Conservation (phyloP, 2,113 vertebrate genomes). For the Eclectus roratus region DNA sequence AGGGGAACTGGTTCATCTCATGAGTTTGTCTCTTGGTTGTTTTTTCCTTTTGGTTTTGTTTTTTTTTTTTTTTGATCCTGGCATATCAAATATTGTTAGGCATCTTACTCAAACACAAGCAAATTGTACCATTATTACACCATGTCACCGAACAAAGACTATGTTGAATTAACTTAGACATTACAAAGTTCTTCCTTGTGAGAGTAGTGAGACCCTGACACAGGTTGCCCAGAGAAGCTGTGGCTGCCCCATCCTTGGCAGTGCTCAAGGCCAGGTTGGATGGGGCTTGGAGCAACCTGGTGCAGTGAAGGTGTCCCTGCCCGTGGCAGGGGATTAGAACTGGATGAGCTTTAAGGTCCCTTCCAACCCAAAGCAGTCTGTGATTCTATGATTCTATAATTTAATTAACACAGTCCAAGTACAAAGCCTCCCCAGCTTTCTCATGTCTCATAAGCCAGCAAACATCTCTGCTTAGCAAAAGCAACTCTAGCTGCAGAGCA, state of each 20-base stretch:
- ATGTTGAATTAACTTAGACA: not conserved
- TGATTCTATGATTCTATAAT: not conserved
- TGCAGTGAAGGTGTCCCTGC: not conserved
- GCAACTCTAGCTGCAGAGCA: not conserved
- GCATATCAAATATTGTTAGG: not conserved
- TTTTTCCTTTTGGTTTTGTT: not conserved
- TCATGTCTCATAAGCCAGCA: not conserved
- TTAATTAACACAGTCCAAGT: not conserved
- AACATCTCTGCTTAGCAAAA: not conserved
- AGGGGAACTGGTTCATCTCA: not conserved
- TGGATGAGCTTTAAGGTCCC: not conserved
- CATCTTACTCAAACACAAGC: not conserved
- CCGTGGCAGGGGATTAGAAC: not conserved
- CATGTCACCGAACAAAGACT: not conserved
- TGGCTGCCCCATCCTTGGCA: not conserved
- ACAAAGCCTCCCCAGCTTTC: not conserved
- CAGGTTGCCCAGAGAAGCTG: not conserved
- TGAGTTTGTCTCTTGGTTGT: rapidly evolving
- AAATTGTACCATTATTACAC: rapidly evolving
- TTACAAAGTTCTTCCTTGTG: not conserved
- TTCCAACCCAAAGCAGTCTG: not conserved
- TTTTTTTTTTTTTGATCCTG: not conserved
- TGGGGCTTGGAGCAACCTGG: not conserved
- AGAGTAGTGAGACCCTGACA: too few species aligned
- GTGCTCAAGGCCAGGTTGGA: not conserved